Base-by-base conservation (phyloP, 2,888 invertebrate species). In the Caradrina kadenii region DNA sequence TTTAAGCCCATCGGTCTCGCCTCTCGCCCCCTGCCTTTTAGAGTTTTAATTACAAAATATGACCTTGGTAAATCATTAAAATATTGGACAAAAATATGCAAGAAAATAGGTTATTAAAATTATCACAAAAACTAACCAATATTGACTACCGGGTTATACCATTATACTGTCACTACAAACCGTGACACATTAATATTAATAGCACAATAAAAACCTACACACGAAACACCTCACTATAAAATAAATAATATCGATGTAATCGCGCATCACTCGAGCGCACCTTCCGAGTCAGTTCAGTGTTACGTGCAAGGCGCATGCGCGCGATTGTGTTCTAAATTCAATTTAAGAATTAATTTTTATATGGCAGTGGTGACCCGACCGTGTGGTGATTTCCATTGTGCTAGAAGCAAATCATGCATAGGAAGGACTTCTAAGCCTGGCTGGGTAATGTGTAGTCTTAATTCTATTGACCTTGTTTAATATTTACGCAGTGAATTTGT, bases 281-380 rank as follows among this genome's bases (percentile, higher is more conserved):
- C 92, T 92, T 92, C 91, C 89, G 88, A 84, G 45, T 55, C 84
- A 80, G 89, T 89, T 93, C 94, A 95, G 95, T 94, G 90, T 87
- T 90, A 90, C 92, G 91, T 89, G 89, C 87, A 87, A 84, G 80
- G 92, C 94, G 94, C 93, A 87, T 90, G 94, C 93, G 94, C 93
- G 90, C 92, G 89, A 92, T 86, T 93, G 94, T 92, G 89, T 92
- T 76, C 82, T 80, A 84, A 83, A 85, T 87, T 81, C 67, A 79
- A 75, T 69, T 70, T 81, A 79, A 82, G 69, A 83, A 90, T 87
- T 89, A 86, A 85, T 89, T 93, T 83, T 94, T 93, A 93, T 95
- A 95, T 95, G 95, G 94, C 95, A 94, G 94, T 94, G 91, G 92
- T 92, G 92, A 93, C 88, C 85, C 91, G 91, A 86, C 90, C 90